phyloP scores from a whole-genome alignment of 2,888 invertebrate genomes.

The Scaptomyza cyrtandrae region DNA sequence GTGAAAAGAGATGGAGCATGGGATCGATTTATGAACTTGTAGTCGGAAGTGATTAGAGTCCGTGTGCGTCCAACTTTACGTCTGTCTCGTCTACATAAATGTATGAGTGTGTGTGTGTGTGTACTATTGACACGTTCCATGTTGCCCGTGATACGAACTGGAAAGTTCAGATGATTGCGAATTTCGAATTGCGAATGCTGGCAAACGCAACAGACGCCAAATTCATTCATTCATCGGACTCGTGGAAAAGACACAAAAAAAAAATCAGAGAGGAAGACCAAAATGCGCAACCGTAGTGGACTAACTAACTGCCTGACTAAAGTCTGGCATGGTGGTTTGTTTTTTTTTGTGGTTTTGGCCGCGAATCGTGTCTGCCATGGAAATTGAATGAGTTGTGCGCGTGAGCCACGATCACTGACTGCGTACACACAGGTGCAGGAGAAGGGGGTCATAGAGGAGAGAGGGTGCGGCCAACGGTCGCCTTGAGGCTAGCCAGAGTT shows the following conservation, averaged over 20 bases:
- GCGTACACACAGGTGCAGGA: conserved; percentile 41
- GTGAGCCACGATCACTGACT: conserved; percentile 72
- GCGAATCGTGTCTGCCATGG: conserved; percentile 74
- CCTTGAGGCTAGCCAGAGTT: conserved; percentile 26
- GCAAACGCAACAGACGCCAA: conserved; percentile 63
- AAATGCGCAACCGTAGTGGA: conserved; percentile 17
- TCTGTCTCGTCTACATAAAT: conserved; percentile 15
- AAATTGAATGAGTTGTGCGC: conserved; percentile 81
- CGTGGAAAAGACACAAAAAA: conserved; percentile 18
- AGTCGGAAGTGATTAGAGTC: conserved; percentile 75
- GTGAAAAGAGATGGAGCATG: conserved; percentile 11
- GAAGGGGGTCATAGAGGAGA: neutral
- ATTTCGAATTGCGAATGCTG: conserved; percentile 24
- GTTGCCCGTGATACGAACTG: conserved; percentile 48
- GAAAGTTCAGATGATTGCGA: conserved; percentile 54
- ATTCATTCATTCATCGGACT: conserved; percentile 70
- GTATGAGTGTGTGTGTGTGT: conserved; percentile 45
- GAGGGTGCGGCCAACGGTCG: conserved; percentile 45
- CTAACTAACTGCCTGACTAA: conserved; percentile 10
- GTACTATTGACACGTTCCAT: conserved; percentile 76
- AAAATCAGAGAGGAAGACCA: conserved; percentile 5
- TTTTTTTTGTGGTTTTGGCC: conserved; percentile 7
- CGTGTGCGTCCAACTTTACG: conserved; percentile 49
- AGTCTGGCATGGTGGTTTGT: conserved; percentile 1
- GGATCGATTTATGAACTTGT: conserved; percentile 69